phyloP scores from a whole-genome alignment of 2,113 vertebrate genomes.

The Pitta sordida region DNA sequence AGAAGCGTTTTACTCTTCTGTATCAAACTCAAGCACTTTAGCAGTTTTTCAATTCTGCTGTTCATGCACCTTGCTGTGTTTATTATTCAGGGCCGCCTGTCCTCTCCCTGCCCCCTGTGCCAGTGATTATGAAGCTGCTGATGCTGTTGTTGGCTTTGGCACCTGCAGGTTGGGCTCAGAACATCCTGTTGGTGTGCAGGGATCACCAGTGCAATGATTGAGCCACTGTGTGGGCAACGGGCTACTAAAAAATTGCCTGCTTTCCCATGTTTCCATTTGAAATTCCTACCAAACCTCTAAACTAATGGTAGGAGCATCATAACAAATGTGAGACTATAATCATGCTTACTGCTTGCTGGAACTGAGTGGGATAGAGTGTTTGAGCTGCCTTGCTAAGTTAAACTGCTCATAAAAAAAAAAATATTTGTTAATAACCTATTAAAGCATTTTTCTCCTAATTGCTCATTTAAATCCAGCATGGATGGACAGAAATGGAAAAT shows the following conservation, averaged over 20 bases:
- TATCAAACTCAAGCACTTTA: neutral
- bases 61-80: constrained; percentile 51
- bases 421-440: neutral
- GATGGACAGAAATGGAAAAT: neutral
- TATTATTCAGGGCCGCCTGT: constrained; percentile 45
- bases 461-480: neutral
- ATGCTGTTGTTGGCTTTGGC: constrained; percentile 62
- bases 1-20: neutral
- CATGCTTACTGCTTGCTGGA: neutral
- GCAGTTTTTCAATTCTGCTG: constrained; percentile 54
- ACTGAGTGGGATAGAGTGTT: neutral
- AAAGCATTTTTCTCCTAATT: neutral
- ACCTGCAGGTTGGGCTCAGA: neutral
- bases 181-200: neutral
- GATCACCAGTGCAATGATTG: accelerated
- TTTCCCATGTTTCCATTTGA: neutral
- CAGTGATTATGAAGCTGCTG: constrained; percentile 49
- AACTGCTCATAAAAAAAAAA: neutral
- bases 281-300: neutral
- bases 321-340: neutral
- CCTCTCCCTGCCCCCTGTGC: constrained; percentile 7
- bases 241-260: accelerated
- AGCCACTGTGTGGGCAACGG: neutral
- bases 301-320: neutral
- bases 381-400: neutral